Conservation (phyloP, 2,797 vertebrate species). For the Tokudaia muenninki region DNA sequence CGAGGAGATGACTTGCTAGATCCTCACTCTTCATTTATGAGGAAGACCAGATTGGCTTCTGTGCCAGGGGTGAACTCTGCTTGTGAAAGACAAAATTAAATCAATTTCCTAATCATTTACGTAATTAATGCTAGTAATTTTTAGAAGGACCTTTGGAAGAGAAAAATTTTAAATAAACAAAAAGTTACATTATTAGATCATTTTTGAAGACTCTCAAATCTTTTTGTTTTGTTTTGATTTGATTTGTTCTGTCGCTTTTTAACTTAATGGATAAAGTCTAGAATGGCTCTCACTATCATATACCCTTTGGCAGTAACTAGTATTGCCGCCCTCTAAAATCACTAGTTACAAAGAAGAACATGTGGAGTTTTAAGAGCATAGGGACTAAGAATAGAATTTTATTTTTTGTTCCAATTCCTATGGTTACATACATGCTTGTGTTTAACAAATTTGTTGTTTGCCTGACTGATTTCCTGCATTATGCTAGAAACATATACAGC, state of each 20-base stretch:
- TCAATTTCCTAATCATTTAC: background rate
- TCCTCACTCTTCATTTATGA: conserved; percentile 8
- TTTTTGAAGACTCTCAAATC: background rate
- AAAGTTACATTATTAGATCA: background rate
- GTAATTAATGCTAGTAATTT: background rate
- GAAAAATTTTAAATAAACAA: conserved; percentile 24
- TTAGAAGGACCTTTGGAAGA: background rate
- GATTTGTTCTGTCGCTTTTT: background rate
- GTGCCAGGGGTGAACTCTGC: background rate
- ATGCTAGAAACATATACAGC: background rate
- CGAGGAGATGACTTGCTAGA: background rate
- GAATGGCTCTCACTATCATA: background rate
- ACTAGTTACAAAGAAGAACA: background rate
- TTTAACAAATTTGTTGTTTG: background rate
- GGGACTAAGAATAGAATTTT: background rate
- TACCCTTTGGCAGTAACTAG: background rate
- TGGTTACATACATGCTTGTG: background rate
- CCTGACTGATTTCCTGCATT: conserved; percentile 18
- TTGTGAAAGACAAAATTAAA: background rate
- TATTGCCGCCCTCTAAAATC: background rate
- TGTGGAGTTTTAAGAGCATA: background rate
- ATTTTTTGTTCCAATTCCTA: background rate
- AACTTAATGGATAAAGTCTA: background rate
- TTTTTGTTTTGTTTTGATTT: background rate
- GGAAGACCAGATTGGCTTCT: background rate